Evolutionary conservation across 2,113 vertebrate species (phyloP).

Genomic region (Chiloscyllium plagiosum): DNA sequence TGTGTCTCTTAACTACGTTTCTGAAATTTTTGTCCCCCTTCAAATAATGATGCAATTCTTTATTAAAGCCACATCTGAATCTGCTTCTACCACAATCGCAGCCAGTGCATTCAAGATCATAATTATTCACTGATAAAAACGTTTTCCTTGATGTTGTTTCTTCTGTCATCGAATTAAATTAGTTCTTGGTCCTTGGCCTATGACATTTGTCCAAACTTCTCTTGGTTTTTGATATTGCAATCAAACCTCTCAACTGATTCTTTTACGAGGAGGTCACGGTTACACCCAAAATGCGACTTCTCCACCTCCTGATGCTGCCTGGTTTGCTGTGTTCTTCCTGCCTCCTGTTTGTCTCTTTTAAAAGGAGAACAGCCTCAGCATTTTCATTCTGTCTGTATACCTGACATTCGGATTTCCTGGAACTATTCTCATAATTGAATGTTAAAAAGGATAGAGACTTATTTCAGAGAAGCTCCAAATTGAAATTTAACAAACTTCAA

Average conservation of each 20-base stretch:
- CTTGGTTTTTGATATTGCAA: neutral
- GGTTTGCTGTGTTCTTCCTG: no score
- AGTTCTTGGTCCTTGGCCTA: neutral
- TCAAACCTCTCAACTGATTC: neutral
- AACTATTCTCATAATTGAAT: neutral
- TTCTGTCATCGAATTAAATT: neutral
- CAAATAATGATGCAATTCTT: neutral
- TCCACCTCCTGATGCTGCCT: no score
- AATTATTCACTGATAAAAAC: neutral
- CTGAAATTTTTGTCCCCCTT: neutral
- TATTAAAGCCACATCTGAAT: neutral
- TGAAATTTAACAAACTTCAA: neutral
- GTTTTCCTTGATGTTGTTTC: neutral
- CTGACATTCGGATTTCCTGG: neutral
- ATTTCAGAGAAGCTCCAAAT: neutral
- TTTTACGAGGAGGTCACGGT: neutral
- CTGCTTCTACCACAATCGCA: neutral
- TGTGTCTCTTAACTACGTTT: neutral
- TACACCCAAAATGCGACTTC: no score
- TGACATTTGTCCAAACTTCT: neutral
- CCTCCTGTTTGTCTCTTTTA: neutral
- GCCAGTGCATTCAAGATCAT: neutral
- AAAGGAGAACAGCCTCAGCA: neutral
- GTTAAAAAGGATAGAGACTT: neutral
- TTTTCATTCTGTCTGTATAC: neutral